Base-by-base conservation (phyloP, 2,113 vertebrate species). In the Donacobius atricapilla region DNA sequence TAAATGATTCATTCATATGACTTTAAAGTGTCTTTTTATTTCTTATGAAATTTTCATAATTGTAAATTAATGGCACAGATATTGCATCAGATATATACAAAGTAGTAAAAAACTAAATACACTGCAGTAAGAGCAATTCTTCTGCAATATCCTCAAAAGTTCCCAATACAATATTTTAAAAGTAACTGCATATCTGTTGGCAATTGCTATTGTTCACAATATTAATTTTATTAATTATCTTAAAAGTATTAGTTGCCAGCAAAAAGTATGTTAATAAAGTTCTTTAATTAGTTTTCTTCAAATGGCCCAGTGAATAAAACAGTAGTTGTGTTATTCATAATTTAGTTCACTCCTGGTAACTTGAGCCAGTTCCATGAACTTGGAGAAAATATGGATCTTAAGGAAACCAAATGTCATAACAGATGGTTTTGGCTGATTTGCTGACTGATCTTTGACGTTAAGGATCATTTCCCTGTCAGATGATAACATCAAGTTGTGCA, bases 331-430 rank as follows among this genome's bases (percentile, higher is more conserved):
- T 54, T 92, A 73, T 10, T 80, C 15, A 30, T 69, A 65, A 42
- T 40, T 44, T 19, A 72, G 42, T 71, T 94, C 12, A 51, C 82
- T 83, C 37, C 68, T 78, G 44, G 37, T 63, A 95, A 89, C 40
- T 89, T 87, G 9, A 96, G 85, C 71, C 78, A 93, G 58, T 87
- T 91, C 47, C 73, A 30, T 53, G 89, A 93, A 86, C 87, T 91
- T 28, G 7, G 8, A 57, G 54, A 83, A 72, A 75, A 48, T 92
- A 94, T 54, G 70, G 35, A 78, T 95, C 56, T 83, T 45, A 85
- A 86, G 77, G 78, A 93, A 96, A 95, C 80, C 78, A 97, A 96
- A 96, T 96, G 93, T 93, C 77, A 33, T 86, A 91, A 89, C 90
- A 94, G 90, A 96, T 93, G 89, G 87, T 35, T 90, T 90, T 86